Percentiles rank a stretch among this genome's conserved stretches.
phyloP scores from a whole-genome alignment of 1,140 invertebrate genomes.

The Atopsyche davidsoni region DNA sequence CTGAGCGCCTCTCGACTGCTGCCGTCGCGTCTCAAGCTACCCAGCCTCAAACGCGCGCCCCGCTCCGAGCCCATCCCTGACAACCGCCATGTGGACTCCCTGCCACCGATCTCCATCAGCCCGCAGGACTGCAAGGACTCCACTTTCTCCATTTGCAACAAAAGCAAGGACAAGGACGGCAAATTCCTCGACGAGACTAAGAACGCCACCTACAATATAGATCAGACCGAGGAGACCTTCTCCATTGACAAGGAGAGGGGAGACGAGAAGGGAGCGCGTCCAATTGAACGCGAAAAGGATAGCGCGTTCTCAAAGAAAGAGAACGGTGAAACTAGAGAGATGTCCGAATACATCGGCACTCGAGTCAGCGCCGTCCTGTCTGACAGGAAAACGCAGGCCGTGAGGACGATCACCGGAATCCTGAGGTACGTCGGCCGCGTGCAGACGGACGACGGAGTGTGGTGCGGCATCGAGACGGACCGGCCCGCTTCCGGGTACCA shows the following conservation, averaged over 20 bases:
- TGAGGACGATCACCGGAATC: conserved; percentile 37
- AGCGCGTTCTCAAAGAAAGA: conserved; percentile 4
- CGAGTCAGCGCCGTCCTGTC: conserved; percentile 45
- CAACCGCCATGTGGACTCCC: neutral
- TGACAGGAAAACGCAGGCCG: conserved; percentile 35
- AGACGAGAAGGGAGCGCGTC: conserved; percentile 4
- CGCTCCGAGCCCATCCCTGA: neutral
- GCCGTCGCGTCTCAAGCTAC: conserved; percentile 15
- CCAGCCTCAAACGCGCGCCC: conserved; percentile 11
- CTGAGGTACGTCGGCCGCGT: conserved; percentile 54
- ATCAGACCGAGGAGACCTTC: conserved; percentile 9
- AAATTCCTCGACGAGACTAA: conserved; percentile 2
- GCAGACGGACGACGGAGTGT: conserved; percentile 52
- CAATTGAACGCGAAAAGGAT: neutral
- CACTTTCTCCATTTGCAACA: conserved; percentile 20
- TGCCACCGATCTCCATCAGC: neutral
- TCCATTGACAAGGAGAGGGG: conserved; percentile 6
- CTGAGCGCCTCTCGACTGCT: conserved; percentile 7
- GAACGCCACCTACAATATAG: conserved; percentile 11
- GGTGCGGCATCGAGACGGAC: conserved; percentile 56
- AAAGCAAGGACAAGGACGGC: conserved; percentile 7
- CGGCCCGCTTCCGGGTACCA: conserved; percentile 51
- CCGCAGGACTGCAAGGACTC: conserved; percentile 3
- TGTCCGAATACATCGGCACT: conserved; percentile 42
- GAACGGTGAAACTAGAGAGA: conserved; percentile 5